These are phyloP conservation scores for Zaprionus bogoriensis DNA, from an alignment of 2,888 invertebrate species.

Conservation along the genomic window DNA sequence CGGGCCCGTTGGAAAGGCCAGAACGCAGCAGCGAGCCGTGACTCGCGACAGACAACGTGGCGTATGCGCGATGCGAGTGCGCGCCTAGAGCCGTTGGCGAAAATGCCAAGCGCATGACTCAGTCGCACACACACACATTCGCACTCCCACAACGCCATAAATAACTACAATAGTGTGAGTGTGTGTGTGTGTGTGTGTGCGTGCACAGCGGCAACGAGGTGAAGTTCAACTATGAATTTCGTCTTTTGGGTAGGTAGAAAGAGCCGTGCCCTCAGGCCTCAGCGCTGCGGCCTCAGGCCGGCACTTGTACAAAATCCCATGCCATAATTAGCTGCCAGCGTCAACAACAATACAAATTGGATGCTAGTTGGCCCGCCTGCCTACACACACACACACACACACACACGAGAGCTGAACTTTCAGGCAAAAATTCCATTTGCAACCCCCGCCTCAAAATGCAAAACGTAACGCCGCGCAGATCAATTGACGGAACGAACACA, in stretches of 20 bases:
- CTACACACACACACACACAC: conserved; percentile 32
- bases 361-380: conserved; percentile 39
- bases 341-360: conserved; percentile 43
- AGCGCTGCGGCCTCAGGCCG: too few species aligned
- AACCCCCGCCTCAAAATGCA: conserved; percentile 71
- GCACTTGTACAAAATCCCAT: conserved; percentile 21
- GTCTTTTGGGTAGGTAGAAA: conserved; percentile 36
- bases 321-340: conserved; percentile 58
- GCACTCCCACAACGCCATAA: conserved; percentile 1
- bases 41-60: conserved; percentile 23
- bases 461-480: conserved; percentile 56
- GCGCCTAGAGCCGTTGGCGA: conserved; percentile 7
- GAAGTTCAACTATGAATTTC: conserved; percentile 65
- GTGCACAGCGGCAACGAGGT: conserved; percentile 47
- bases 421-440: conserved; percentile 67
- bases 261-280: conserved; percentile 55
- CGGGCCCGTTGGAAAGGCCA: conserved; percentile 7
- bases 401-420: conserved; percentile 57
- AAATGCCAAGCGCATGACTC: conserved; percentile 60
- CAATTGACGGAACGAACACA: conserved; percentile 59
- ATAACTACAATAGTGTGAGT: background rate
- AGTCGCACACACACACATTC: conserved; percentile 15
- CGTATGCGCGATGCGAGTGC: conserved; percentile 29
- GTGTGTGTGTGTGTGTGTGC: background rate
- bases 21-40: background rate